These are phyloP conservation scores for Phymanthus crucifer DNA, from an alignment of 92 coral and sea anemone genomes.

Conservation along the genomic window DNA sequence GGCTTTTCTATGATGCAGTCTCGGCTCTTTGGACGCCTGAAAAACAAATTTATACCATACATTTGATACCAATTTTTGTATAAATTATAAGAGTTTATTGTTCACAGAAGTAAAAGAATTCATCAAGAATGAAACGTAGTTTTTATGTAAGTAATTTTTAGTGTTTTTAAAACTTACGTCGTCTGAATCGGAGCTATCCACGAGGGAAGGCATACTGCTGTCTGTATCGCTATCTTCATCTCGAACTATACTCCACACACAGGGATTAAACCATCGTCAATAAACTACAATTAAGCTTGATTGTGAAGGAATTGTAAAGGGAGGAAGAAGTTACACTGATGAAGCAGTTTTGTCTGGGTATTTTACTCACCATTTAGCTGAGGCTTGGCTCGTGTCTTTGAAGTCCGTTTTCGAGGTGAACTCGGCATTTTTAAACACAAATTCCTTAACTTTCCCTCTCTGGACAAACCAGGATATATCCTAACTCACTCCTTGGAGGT, in stretches of 20 bases:
- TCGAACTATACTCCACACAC: neutral
- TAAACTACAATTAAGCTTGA: neutral
- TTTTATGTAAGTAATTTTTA: neutral
- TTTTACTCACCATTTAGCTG: conserved; percentile 17
- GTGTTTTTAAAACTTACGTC: conserved; percentile 14
- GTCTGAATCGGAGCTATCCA: conserved; percentile 33
- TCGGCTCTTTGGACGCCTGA: conserved; percentile 11
- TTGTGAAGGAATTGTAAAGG: neutral
- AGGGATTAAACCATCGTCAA: neutral
- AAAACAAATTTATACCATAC: neutral
- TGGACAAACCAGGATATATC: neutral
- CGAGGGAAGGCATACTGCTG: conserved; percentile 33
- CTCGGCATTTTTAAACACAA: conserved; percentile 28
- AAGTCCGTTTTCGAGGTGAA: conserved; percentile 29
- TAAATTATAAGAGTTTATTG: neutral
- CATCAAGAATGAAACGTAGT: neutral
- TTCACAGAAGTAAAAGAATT: neutral
- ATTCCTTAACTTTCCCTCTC: neutral
- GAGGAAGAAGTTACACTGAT: neutral
- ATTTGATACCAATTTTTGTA: neutral
- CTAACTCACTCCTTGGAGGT: neutral
- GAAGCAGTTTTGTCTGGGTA: neutral
- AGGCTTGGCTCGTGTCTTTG: conserved; percentile 19
- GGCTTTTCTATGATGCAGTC: conserved; percentile 14
- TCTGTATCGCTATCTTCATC: conserved; percentile 32